Percentiles rank a stretch among this genome's conserved stretches.
These are phyloP conservation scores for Taenioides sp. DNA, from an alignment of 2,797 vertebrate genomes.

Conservation along the genomic window DNA sequence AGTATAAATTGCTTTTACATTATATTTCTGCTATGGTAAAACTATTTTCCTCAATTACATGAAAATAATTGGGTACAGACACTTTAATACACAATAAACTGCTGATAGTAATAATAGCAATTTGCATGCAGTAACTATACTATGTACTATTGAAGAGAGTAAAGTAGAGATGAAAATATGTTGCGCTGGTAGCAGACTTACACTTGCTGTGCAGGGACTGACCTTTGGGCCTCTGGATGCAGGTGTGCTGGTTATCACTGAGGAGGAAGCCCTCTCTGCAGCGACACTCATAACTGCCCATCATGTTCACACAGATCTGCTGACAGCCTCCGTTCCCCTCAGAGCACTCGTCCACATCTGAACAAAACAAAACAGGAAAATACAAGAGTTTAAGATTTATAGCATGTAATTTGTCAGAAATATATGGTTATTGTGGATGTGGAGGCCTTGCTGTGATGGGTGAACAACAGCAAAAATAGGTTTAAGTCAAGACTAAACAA, in stretches of 20 bases:
- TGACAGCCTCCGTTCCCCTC: constrained; percentile 97
- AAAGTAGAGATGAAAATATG: not conserved
- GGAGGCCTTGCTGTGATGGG: not conserved
- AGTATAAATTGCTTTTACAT: no score
- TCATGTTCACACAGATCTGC: constrained; percentile 98
- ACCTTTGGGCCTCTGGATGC: constrained; percentile 98
- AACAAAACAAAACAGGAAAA: constrained; percentile 32
- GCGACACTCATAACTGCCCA: constrained; percentile 98
- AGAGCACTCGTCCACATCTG: constrained; percentile 95
- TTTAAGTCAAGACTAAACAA: no score
- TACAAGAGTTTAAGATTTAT: not conserved
- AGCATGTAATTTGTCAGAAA: not conserved
- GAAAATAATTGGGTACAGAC: no score
- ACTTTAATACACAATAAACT: not conserved
- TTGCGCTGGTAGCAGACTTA: not conserved
- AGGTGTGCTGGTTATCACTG: constrained; percentile 99
- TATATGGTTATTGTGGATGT: not conserved
- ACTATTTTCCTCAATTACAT: no score
- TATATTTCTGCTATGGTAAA: no score
- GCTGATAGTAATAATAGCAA: not conserved
- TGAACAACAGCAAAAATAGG: no score
- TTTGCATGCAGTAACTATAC: not conserved
- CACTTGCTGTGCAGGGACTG: constrained; percentile 29
- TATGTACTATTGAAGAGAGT: not conserved
- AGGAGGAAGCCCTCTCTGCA: constrained; percentile 97